Percentiles rank a stretch among this genome's conserved stretches.
These are phyloP conservation scores for Silurus aristotelis DNA, from an alignment of 2,797 vertebrate genomes.

Conservation along the genomic window DNA sequence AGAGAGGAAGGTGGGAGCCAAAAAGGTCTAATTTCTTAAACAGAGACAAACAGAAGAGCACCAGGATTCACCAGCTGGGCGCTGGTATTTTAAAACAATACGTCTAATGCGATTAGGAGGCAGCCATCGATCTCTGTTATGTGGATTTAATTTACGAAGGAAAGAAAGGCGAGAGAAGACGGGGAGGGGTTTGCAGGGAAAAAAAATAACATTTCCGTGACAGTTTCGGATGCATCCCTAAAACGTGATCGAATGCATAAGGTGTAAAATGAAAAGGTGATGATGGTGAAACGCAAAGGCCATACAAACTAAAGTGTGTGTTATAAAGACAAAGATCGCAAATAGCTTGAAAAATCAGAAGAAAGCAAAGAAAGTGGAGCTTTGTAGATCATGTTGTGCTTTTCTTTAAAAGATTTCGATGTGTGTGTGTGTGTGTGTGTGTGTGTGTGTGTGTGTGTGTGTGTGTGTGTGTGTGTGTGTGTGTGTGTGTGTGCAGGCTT, in stretches of 20 bases:
- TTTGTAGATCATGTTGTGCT: not conserved
- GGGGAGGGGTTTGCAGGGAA: constrained; percentile 33
- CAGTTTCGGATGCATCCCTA: constrained; percentile 44
- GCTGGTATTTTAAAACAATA: constrained; percentile 83
- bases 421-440: not conserved
- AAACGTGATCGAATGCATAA: constrained; percentile 40
- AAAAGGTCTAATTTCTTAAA: constrained; percentile 79
- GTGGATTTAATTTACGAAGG: constrained; percentile 74
- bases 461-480: not conserved
- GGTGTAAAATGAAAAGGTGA: constrained; percentile 45
- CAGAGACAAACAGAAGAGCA: constrained; percentile 77
- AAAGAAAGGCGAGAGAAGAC: constrained; percentile 46
- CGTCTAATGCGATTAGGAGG: constrained; percentile 78
- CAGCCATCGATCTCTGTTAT: constrained; percentile 77
- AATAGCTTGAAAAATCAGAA: not conserved
- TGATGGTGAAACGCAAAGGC: not conserved
- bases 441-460: not conserved
- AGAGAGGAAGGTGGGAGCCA: constrained; percentile 68
- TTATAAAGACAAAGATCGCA: not conserved
- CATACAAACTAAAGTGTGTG: not conserved
- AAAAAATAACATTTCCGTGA: constrained; percentile 38
- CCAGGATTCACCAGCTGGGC: constrained; percentile 77
- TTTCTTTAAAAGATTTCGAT: not conserved
- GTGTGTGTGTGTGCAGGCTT: constrained; percentile 8
- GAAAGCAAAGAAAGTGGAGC: not conserved